Evolutionary conservation across 2,888 invertebrate species (phyloP).

Genomic region (Autographa pulchrina): DNA sequence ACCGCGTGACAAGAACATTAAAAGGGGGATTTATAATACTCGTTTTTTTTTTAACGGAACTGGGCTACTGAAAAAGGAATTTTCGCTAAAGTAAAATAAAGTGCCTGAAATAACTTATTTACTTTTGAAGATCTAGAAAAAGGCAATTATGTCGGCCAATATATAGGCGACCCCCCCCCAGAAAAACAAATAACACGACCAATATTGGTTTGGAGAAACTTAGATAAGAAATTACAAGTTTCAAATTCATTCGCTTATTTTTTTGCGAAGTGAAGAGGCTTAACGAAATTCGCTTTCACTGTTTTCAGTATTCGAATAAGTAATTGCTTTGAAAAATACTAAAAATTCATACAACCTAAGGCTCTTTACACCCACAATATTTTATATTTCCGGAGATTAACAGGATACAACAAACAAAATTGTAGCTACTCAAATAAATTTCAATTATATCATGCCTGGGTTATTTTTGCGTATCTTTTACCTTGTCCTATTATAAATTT

Average conservation of each 20-base stretch:
- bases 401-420: neutral
- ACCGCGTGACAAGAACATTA: conserved; percentile 28
- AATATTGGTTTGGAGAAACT: conserved; percentile 4
- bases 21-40: conserved; percentile 36
- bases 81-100: neutral
- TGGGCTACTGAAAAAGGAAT: conserved; percentile 10
- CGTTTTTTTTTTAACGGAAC: conserved; percentile 22
- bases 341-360: neutral
- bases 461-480: neutral
- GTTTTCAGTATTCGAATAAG: neutral
- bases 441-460: neutral
- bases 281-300: neutral
- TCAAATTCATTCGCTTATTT: neutral
- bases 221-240: neutral
- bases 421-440: neutral
- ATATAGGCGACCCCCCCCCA: too few relatives aligned
- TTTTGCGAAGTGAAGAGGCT: neutral
- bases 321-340: neutral
- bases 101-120: neutral
- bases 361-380: conserved; percentile 7
- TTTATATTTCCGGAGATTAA: conserved; percentile 2
- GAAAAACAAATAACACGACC: neutral
- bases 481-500: conserved; percentile 3
- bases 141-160: neutral
- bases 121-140: conserved; percentile 1